Evolutionary conservation across 2,797 vertebrate species (phyloP), one percentile per base, ranked within the genome.

Genomic region (Hyperoplus immaculatus): DNA sequence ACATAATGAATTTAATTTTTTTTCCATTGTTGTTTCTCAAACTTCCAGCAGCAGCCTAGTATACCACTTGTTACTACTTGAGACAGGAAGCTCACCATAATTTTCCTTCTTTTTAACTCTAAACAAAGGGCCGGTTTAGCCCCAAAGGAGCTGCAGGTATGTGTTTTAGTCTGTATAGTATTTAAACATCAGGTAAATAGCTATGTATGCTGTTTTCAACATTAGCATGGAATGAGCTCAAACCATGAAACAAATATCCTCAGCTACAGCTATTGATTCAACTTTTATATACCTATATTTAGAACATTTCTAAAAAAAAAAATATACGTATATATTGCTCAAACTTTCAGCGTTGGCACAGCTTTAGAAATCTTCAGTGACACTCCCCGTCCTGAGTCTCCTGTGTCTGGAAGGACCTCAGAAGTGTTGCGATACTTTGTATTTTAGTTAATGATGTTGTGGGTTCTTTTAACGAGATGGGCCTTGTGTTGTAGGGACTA

Each of bases 1-100:
- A 80, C 65, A 81, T 75, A 85, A 84, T 77, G 63, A 78, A 53
- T 73, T 66, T 59, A n/a, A 64, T n/a, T 83, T 78, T 51, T 29
- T 49, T 80, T 77, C 29, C 29, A 29, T 53, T 41, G 62, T 62
- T 78, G 38, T 63, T 69, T 50, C 43, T 59, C 8, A 55, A 75
- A 74, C 47, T 71, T 77, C 38, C 51, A 43, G 12, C 38, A 82
- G 45, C 66, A 8, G 18, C 29, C 70, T 47, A 55, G 13, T 75
- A 81, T 79, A 49, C 3, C 12, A 14, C 62, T 42, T 53, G 42
- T 65, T 64, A 15, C 39, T 47, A 15, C 39, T 47, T 6, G 67
- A 53, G 29, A 45, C 6, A 64, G 21, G 65, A 29, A 70, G 14
- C 61, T 49, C 8, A 58, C 8, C 46, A 9, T 46, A 1, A 29